A percentile compares a stretch with the other conserved stretches of the same genome.
These are phyloP conservation scores for Rambutsinella grinnellia DNA, from an alignment of 2,888 invertebrate genomes.

Conservation along the genomic window DNA sequence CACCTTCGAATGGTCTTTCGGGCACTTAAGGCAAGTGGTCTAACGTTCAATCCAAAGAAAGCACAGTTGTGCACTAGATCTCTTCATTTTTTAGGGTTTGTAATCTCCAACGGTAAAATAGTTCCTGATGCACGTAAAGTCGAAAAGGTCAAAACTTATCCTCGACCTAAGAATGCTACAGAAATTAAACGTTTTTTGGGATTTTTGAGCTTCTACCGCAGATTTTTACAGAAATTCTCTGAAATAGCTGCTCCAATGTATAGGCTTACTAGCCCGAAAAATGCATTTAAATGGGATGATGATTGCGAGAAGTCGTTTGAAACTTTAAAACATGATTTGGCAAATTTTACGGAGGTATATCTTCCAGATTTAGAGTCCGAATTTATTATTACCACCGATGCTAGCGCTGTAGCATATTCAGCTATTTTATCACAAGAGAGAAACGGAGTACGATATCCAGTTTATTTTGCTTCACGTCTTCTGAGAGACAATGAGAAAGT, in stretches of 20 bases:
- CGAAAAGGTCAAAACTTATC: conserved; percentile 47
- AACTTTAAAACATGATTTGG: conserved; percentile 2
- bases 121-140: conserved; percentile 68
- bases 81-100: conserved; percentile 68
- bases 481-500: conserved; percentile 68
- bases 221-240: conserved; percentile 40
- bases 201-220: conserved; percentile 30
- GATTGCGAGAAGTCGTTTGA: conserved; percentile 36
- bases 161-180: conserved; percentile 33
- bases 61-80: conserved; percentile 41
- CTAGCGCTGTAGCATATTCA: conserved; percentile 65
- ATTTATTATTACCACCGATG: conserved; percentile 66
- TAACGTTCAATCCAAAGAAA: conserved; percentile 66
- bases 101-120: conserved; percentile 67
- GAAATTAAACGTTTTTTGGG: conserved; percentile 52
- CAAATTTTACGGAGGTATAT: conserved; percentile 45
- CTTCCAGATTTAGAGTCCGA: conserved; percentile 60
- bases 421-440: conserved; percentile 65
- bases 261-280: conserved; percentile 26
- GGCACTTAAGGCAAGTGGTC: conserved; percentile 60
- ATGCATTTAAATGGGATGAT: conserved; percentile 18
- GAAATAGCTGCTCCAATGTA: conserved; percentile 32
- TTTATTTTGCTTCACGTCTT: conserved; percentile 58
- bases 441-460: conserved; percentile 46
- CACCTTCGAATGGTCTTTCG: conserved; percentile 4